Evolutionary conservation across 2,113 vertebrate species (phyloP).

Genomic region (Piaya cayana): DNA sequence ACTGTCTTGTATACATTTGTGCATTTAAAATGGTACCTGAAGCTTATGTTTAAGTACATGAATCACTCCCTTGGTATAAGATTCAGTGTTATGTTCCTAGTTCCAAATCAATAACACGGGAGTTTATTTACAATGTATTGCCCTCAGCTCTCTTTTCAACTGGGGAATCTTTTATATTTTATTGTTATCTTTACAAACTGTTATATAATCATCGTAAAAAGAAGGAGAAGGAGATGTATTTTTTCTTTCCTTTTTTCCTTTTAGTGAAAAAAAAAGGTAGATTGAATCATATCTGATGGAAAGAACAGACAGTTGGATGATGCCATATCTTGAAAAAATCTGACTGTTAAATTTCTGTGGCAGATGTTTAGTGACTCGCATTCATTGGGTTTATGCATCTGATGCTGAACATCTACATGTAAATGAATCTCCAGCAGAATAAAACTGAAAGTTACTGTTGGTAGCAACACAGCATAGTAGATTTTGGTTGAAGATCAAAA

Average conservation of each 20-base stretch:
- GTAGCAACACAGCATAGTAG: background rate
- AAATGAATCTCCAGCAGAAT: constrained; percentile 36
- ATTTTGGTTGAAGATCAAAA: constrained; percentile 5
- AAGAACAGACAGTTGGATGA: background rate
- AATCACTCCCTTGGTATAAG: background rate
- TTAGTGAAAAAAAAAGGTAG: background rate
- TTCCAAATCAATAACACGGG: background rate
- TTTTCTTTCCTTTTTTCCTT: background rate
- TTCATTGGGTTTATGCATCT: constrained; percentile 6
- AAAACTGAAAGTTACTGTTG: constrained; percentile 23
- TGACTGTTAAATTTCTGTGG: background rate
- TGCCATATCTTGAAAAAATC: background rate
- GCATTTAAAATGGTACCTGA: background rate
- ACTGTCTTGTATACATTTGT: background rate
- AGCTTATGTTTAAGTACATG: background rate
- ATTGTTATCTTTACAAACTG: background rate
- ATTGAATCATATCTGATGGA: background rate
- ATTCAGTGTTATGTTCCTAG: background rate
- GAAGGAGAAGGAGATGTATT: background rate
- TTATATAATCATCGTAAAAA: background rate
- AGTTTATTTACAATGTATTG: constrained; percentile 10
- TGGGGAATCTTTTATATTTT: background rate
- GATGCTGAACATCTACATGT: constrained; percentile 17
- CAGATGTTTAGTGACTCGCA: constrained; percentile 31
- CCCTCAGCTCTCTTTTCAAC: background rate